A percentile compares a stretch with the other conserved stretches of the same genome.
Evolutionary conservation across 2,888 invertebrate genomes (phyloP).

Genomic region (Acanthosepion pharaonis): DNA sequence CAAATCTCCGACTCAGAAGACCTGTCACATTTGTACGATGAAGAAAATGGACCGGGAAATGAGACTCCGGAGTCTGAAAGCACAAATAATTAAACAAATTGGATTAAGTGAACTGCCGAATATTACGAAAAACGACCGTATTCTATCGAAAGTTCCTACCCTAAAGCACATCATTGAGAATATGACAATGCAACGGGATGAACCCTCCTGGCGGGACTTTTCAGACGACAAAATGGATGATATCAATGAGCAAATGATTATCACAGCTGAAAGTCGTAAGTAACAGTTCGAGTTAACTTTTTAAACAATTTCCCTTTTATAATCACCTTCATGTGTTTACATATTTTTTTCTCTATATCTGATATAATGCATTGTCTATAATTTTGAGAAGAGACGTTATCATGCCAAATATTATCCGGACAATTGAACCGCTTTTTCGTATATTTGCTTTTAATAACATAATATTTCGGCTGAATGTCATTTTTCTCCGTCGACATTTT

Average conservation of each 20-base stretch:
- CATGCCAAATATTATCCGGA: too few species aligned
- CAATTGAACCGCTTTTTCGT: too few species aligned
- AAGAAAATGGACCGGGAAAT: conserved; percentile 33
- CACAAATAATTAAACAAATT: background rate
- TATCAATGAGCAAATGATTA: conserved; percentile 1
- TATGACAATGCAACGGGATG: conserved; percentile 42
- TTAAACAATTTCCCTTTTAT: too few species aligned
- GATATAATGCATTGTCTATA: too few species aligned
- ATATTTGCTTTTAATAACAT: too few species aligned
- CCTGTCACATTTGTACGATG: conserved; percentile 8
- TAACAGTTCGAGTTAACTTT: background rate
- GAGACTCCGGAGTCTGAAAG: conserved; percentile 24
- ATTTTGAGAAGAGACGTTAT: too few species aligned
- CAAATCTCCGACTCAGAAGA: background rate
- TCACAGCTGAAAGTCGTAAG: conserved; percentile 43
- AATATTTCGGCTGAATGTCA: too few species aligned
- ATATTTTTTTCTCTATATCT: too few species aligned
- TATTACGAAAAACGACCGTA: background rate
- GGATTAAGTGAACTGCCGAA: conserved; percentile 36
- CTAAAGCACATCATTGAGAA: conserved; percentile 37
- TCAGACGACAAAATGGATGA: background rate
- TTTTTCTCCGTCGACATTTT: too few species aligned
- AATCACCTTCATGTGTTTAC: too few species aligned
- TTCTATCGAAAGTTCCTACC: background rate
- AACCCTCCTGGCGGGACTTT: background rate